Conservation (phyloP, 2,888 invertebrate species). For the Crematogaster levior region DNA sequence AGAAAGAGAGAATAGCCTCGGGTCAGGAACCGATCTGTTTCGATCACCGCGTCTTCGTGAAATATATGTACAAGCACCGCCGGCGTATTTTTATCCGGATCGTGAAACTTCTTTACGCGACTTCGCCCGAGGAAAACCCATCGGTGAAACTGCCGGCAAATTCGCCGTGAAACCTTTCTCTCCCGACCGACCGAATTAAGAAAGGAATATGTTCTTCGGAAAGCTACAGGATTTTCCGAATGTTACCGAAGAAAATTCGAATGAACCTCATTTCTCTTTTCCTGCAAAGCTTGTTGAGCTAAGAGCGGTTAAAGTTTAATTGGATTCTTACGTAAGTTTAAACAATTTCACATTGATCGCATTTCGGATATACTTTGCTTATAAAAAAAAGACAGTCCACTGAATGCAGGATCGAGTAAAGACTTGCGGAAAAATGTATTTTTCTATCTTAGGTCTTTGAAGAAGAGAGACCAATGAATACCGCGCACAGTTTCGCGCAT, state of each 20-base stretch:
- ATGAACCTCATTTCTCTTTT: not conserved
- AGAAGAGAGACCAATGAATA: not conserved
- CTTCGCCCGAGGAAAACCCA: conserved; percentile 13
- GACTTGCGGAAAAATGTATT: not conserved
- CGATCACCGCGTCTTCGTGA: conserved; percentile 50
- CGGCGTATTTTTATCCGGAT: conserved; percentile 39
- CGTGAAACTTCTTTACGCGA: conserved; percentile 44
- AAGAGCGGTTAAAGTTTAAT: conserved; percentile 21
- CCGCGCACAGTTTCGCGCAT: not conserved
- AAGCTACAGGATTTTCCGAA: conserved; percentile 1
- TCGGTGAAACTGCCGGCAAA: conserved; percentile 32
- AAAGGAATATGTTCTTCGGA: not conserved
- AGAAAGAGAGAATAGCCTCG: conserved; percentile 13
- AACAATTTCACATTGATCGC: not conserved
- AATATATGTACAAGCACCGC: conserved; percentile 35
- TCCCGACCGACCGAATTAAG: conserved; percentile 13
- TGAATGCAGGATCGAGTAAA: not conserved
- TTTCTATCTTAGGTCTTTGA: not conserved
- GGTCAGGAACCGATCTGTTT: conserved; percentile 54
- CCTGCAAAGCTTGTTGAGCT: not conserved
- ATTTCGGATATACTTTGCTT: not conserved
- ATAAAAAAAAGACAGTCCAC: not conserved
- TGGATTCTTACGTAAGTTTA: not conserved
- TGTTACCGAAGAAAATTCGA: conserved; percentile 10
- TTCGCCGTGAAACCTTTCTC: conserved; percentile 30